Conservation (phyloP, 2,797 vertebrate genomes). For the Spinibarbus caldwelli region DNA sequence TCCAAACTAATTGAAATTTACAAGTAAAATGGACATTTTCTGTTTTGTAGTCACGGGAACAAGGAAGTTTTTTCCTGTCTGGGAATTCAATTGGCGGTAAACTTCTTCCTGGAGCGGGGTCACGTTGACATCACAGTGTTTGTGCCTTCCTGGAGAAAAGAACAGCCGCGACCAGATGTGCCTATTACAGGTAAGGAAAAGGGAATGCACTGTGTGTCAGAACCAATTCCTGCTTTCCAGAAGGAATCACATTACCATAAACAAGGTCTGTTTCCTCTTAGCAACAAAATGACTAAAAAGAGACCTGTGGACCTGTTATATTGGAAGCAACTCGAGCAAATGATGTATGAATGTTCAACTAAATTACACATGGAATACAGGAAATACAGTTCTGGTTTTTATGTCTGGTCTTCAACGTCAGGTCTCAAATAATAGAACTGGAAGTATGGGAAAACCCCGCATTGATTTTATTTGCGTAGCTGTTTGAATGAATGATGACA, state of each 20-base stretch:
- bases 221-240: conserved; percentile 8
- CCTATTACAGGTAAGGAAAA: conserved; percentile 87
- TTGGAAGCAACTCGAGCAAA: background rate
- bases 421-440: background rate
- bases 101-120: conserved; percentile 93
- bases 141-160: conserved; percentile 95
- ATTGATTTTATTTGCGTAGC: background rate
- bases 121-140: conserved; percentile 93
- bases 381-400: background rate
- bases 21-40: background rate
- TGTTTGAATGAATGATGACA: background rate
- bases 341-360: background rate
- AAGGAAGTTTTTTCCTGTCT: conserved; percentile 97
- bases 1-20: background rate
- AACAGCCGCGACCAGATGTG: conserved; percentile 93
- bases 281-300: background rate
- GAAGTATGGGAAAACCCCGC: background rate
- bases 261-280: background rate
- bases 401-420: background rate
- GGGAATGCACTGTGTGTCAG: background rate
- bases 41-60: conserved; percentile 89
- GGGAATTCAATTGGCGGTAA: conserved; percentile 93
- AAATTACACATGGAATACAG: background rate
- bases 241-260: background rate
- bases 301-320: background rate